Evolutionary conservation across 2,888 invertebrate species (phyloP), one percentile per base, ranked within the genome.

Genomic region (Drosophila flavopinicola): DNA sequence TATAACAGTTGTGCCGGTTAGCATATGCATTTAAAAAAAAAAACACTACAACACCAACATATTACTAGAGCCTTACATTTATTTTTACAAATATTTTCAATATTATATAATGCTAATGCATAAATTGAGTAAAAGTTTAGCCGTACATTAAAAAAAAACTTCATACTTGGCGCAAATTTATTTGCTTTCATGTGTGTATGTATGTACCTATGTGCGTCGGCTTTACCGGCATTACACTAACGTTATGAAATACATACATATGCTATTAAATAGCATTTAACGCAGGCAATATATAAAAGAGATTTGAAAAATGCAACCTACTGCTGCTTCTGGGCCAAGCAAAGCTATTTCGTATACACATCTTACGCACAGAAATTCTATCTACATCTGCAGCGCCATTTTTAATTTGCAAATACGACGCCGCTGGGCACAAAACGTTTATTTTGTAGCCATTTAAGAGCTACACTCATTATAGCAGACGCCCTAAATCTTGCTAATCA

Each of bases 341-440:
- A 44, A 25, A 25, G 29, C 37, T 33, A 64, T 52, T 56, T 67
- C 30, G 52, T 53, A 69, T 74, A 75, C 75, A 69, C 17, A 68
- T 42, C 54, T 63, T 24, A 74, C 47, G 58, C 44, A 59, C 20
- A 45, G 9, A 51, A 57, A 51, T 57, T 51, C 47, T 79, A 61
- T 85, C 66, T 85, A 79, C 47, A 78, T 56, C 41, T 49, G 71
- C 59, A 82, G 39, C 80, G 80, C 80, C 80, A 82, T 82, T 86
- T 80, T 82, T 82, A 84, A 86, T 82, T 82, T 82, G 80, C 77
- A 49, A 66, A 71, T 25, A 27, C 27, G 74, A 71, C 57, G 74
- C 74, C 67, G 57, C 39, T 48, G 66, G 65, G 20, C 15, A 37
- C 1, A 15, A 66, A 45, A 7, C 7, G 1, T 41, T 42, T 23